These are phyloP conservation scores for Geopemphigus sp. DNA, from an alignment of 1,140 invertebrate species.

Conservation along the genomic window DNA sequence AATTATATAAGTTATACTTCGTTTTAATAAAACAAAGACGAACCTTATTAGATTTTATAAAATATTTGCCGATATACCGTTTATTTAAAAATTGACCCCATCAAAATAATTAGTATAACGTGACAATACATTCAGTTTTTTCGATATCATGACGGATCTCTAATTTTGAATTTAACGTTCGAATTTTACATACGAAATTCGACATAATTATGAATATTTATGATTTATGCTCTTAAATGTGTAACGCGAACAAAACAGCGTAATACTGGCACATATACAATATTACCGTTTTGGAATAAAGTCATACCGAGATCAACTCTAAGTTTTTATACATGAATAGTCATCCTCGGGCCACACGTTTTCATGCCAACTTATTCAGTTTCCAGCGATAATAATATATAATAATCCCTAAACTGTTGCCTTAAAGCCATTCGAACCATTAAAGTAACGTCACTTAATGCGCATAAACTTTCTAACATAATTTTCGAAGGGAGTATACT, in stretches of 20 bases:
- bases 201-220: not conserved
- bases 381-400: not conserved
- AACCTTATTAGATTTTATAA: slow-evolving; percentile 20
- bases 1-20: not conserved
- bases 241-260: too few relatives aligned
- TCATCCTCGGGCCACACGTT: slow-evolving; percentile 22
- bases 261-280: not conserved
- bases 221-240: not conserved
- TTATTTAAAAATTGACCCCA: not conserved
- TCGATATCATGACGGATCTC: not conserved
- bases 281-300: not conserved
- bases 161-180: not conserved
- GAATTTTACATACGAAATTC: too few relatives aligned
- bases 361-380: slow-evolving; percentile 31
- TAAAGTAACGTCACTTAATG: slow-evolving; percentile 7
- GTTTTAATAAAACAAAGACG: not conserved
- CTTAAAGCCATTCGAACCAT: not conserved
- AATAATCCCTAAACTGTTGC: slow-evolving; percentile 1
- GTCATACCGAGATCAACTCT: not conserved
- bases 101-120: not conserved
- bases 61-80: not conserved
- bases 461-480: slow-evolving; percentile 15
- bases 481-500: not conserved
- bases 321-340: slow-evolving; percentile 32
- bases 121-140: not conserved